Conservation (phyloP, 2,888 invertebrate genomes). For the Cephus pygmeus region DNA sequence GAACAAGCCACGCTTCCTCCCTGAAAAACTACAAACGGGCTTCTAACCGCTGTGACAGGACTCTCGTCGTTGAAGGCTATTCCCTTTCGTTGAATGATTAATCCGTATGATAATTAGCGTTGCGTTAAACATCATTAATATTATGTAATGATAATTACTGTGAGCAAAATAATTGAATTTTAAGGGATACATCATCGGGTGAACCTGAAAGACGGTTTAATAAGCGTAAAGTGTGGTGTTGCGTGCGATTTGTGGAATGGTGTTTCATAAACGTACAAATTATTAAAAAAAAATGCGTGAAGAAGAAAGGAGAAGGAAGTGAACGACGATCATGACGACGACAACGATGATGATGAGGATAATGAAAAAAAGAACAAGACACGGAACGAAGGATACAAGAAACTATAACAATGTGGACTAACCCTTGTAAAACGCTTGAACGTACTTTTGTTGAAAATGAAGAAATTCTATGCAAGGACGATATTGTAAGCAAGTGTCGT, state of each 20-base stretch:
- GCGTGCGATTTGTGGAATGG: constrained; percentile 55
- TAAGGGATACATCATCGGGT: constrained; percentile 35
- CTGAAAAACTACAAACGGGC: constrained; percentile 30
- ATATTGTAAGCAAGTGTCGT: constrained; percentile 58
- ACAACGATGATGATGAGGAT: constrained; percentile 15
- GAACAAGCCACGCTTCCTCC: background rate
- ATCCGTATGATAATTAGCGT: constrained; percentile 58
- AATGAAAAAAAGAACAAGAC: constrained; percentile 30
- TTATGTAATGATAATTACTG: constrained; percentile 50
- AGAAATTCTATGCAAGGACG: constrained; percentile 60
- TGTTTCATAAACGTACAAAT: constrained; percentile 60
- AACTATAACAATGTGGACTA: constrained; percentile 56
- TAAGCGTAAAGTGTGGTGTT: constrained; percentile 50
- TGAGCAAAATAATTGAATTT: constrained; percentile 42
- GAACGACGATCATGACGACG: constrained; percentile 11
- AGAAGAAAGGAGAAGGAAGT: constrained; percentile 27
- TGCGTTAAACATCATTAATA: constrained; percentile 52
- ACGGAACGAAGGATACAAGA: constrained; percentile 31
- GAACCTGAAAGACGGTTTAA: constrained; percentile 39
- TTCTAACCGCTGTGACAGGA: constrained; percentile 45
- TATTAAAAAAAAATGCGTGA: constrained; percentile 34
- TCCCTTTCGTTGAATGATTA: constrained; percentile 50
- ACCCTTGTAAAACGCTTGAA: constrained; percentile 60
- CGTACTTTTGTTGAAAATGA: constrained; percentile 61
- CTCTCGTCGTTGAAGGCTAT: constrained; percentile 40